Percentiles rank a stretch among this genome's conserved stretches.
These are phyloP conservation scores for Drosophila melanosoma DNA, from an alignment of 2,888 invertebrate genomes.

Conservation along the genomic window DNA sequence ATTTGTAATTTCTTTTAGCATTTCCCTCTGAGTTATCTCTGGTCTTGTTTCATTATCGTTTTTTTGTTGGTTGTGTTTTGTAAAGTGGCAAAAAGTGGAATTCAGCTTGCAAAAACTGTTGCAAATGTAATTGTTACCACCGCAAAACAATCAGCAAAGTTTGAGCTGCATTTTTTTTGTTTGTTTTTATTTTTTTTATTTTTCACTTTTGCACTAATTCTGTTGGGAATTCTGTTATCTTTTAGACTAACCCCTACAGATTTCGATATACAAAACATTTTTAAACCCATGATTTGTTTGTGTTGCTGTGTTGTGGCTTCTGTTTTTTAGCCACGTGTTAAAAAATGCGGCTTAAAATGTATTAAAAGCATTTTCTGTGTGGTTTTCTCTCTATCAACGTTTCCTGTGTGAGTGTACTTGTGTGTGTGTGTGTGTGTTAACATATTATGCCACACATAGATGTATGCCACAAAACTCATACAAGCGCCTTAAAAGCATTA, in stretches of 20 bases:
- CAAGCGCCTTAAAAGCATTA: constrained; percentile 68
- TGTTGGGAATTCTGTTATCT: constrained; percentile 15
- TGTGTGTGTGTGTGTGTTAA: constrained; percentile 26
- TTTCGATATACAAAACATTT: constrained; percentile 13
- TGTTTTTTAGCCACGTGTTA: constrained; percentile 75
- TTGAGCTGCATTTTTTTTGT: constrained; percentile 22
- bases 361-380: constrained; percentile 75
- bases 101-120: constrained; percentile 19
- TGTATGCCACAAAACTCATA: constrained; percentile 46
- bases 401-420: constrained; percentile 8
- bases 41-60: not conserved
- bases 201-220: constrained; percentile 7
- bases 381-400: constrained; percentile 48
- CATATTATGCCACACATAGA: constrained; percentile 49
- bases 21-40: not conserved
- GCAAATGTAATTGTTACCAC: constrained; percentile 44
- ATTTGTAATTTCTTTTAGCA: not conserved
- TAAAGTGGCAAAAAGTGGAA: constrained; percentile 13
- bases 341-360: constrained; percentile 79
- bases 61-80: constrained; percentile 1
- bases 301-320: constrained; percentile 12
- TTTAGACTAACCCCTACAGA: constrained; percentile 33
- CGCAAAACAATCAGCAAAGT: constrained; percentile 46
- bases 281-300: constrained; percentile 14
- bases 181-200: constrained; percentile 2